Conservation (phyloP, 2,888 invertebrate genomes). For the Macrosoma leucophasiata region DNA sequence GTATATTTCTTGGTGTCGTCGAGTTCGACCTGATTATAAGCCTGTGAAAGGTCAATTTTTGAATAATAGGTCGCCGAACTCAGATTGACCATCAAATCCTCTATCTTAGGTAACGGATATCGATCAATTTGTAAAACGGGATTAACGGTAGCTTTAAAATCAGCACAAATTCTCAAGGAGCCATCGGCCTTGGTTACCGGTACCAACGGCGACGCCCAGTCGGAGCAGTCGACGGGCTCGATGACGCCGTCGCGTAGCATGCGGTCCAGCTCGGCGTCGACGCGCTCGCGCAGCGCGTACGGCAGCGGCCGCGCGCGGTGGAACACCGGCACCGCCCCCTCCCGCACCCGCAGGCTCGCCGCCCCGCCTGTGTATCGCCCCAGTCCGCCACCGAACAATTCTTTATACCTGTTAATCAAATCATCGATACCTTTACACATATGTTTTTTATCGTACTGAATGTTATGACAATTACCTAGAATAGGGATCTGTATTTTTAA, state of each 20-base stretch:
- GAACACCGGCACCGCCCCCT: slow-evolving; percentile 24
- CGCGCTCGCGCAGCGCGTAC: slow-evolving; percentile 24
- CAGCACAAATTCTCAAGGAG: slow-evolving; percentile 21
- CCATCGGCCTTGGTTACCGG: slow-evolving; percentile 27
- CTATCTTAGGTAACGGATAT: slow-evolving; percentile 8
- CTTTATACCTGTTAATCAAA: slow-evolving; percentile 16
- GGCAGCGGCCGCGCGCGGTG: slow-evolving; percentile 25
- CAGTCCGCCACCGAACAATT: slow-evolving; percentile 19
- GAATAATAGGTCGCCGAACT: not conserved
- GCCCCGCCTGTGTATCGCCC: slow-evolving; percentile 23
- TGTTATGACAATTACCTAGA: slow-evolving; percentile 6
- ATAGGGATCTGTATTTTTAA: slow-evolving; percentile 16
- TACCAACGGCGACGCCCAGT: slow-evolving; percentile 28
- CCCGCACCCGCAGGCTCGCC: slow-evolving; percentile 21
- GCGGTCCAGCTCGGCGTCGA: slow-evolving; percentile 27
- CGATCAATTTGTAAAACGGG: slow-evolving; percentile 5
- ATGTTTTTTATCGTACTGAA: slow-evolving; percentile 6
- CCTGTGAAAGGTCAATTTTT: slow-evolving; percentile 13
- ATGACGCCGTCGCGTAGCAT: slow-evolving; percentile 29
- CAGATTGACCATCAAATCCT: slow-evolving; percentile 4
- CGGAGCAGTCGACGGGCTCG: slow-evolving; percentile 28
- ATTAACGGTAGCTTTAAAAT: slow-evolving; percentile 4
- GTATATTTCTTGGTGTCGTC: slow-evolving; percentile 1
- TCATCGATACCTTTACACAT: slow-evolving; percentile 5
- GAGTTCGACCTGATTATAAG: slow-evolving; percentile 8